These are phyloP conservation scores for Brachionus rubens DNA, from an alignment of 1,140 invertebrate species.

Conservation along the genomic window DNA sequence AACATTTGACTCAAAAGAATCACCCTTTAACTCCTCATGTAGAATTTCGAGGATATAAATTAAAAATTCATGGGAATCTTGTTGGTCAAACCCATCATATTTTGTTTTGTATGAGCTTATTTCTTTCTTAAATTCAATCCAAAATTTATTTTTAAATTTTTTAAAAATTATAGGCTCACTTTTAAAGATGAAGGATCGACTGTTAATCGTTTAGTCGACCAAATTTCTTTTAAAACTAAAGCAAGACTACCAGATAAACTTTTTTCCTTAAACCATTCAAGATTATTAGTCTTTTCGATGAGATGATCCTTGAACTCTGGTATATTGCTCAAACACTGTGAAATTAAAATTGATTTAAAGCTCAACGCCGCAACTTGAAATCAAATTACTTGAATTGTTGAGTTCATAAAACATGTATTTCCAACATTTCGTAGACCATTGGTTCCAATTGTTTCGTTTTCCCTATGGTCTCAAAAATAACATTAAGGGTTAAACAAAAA, in stretches of 20 bases:
- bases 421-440: neutral
- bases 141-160: neutral
- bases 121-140: neutral
- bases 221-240: neutral
- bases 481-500: neutral
- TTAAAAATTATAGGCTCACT: neutral
- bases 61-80: slow-evolving; percentile 14
- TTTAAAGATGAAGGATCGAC: neutral
- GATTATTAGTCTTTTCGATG: neutral
- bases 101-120: neutral
- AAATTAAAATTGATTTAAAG: neutral
- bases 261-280: neutral
- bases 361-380: neutral
- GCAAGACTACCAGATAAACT: neutral
- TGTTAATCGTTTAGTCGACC: neutral
- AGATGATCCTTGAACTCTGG: neutral
- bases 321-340: slow-evolving; percentile 7
- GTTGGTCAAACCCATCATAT: neutral
- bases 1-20: neutral
- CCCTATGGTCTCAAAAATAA: neutral
- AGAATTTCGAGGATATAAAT: neutral
- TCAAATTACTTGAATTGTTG: neutral
- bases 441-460: neutral
- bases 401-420: slow-evolving; percentile 30
- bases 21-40: neutral